These are phyloP conservation scores for Anolis sagrei DNA, from an alignment of 2,113 vertebrate genomes.

Conservation along the genomic window DNA sequence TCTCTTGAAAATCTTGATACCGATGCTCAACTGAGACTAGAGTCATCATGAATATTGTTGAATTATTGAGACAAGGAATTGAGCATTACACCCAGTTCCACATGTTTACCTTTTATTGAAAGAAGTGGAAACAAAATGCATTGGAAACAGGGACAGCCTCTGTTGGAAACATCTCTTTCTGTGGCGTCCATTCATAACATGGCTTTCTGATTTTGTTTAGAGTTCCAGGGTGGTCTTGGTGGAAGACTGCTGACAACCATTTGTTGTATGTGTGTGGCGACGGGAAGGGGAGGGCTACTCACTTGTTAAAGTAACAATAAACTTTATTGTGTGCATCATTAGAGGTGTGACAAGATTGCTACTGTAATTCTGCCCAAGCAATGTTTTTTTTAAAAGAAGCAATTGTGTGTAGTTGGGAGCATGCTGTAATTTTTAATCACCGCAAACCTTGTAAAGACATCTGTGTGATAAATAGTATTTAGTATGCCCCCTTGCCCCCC, in stretches of 20 bases:
- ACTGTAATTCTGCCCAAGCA: not conserved
- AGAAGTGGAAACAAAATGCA: not conserved
- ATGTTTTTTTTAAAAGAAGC: not conserved
- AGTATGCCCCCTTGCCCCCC: constrained; percentile 20
- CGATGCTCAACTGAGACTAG: constrained; percentile 55
- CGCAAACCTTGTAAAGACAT: not conserved
- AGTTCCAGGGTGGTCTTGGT: constrained; percentile 65
- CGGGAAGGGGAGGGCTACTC: constrained; percentile 12
- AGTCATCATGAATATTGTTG: constrained; percentile 63
- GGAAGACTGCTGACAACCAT: constrained; percentile 41
- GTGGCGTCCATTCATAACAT: constrained; percentile 54
- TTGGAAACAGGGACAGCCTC: not conserved
- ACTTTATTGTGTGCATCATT: constrained; percentile 37
- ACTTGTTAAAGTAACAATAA: constrained; percentile 60
- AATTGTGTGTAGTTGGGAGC: not conserved
- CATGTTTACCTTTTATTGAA: not conserved
- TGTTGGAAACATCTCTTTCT: constrained; percentile 43
- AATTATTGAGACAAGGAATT: constrained; percentile 43
- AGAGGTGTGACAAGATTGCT: not conserved
- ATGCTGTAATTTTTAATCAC: not conserved
- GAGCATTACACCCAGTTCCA: not conserved
- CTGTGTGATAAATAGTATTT: constrained; percentile 36
- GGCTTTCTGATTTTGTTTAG: constrained; percentile 54
- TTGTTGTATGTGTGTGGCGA: constrained; percentile 46
- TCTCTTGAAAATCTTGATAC: constrained; percentile 42